These are phyloP conservation scores for Siniperca chuatsi DNA, from an alignment of 2,113 vertebrate species.

Conservation along the genomic window DNA sequence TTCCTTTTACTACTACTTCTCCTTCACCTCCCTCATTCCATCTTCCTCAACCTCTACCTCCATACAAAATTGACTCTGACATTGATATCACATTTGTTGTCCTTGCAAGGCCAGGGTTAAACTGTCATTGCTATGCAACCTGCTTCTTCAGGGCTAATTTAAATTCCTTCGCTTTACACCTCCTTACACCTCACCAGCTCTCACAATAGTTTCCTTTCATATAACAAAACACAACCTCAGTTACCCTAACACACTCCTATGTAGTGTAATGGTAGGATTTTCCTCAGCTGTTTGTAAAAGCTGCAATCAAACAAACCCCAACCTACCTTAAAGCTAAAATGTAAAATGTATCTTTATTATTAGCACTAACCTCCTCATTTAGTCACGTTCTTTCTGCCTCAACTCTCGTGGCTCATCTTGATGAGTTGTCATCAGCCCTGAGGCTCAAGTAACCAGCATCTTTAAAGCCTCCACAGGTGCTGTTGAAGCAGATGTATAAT, in stretches of 20 bases:
- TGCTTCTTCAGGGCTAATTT: constrained; percentile 58
- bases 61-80: constrained; percentile 56
- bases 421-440: background rate
- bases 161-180: constrained; percentile 60
- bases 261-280: background rate
- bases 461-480: background rate
- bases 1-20: constrained; percentile 23
- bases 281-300: background rate
- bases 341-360: background rate
- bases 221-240: constrained; percentile 34
- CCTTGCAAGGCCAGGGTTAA: constrained; percentile 55
- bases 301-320: background rate
- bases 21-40: constrained; percentile 13
- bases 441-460: background rate
- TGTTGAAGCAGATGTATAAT: background rate
- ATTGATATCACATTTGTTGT: constrained; percentile 69
- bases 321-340: background rate
- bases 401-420: background rate
- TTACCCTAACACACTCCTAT: background rate
- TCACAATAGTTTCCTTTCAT: constrained; percentile 58
- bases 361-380: background rate
- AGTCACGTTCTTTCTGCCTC: background rate
- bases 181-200: constrained; percentile 46
- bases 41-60: constrained; percentile 20
- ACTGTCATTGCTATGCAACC: constrained; percentile 30